Percentiles rank a stretch among this genome's conserved stretches.
Conservation (phyloP, 2,113 vertebrate species). For the Apteryx mantelli region DNA sequence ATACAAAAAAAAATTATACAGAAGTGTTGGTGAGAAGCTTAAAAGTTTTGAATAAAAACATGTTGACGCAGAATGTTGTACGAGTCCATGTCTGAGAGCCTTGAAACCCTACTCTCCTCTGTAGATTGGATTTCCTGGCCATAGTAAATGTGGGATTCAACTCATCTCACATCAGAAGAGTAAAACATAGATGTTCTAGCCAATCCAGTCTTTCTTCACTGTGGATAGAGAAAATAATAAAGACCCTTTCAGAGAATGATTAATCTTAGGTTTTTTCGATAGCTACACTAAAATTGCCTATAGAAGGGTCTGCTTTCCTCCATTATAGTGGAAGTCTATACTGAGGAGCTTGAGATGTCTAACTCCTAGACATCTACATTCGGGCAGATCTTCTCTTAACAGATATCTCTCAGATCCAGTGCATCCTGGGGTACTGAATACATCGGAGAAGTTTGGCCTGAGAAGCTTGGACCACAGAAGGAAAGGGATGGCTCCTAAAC, state of each 20-base stretch:
- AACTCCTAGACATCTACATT: neutral
- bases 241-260: neutral
- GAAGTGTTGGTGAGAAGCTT: neutral
- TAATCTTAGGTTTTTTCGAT: neutral
- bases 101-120: neutral
- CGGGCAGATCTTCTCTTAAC: neutral
- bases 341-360: neutral
- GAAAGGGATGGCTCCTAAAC: neutral
- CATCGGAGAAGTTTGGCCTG: neutral
- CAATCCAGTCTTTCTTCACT: neutral
- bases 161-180: neutral
- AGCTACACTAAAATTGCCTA: neutral
- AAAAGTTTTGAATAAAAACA: constrained; percentile 9
- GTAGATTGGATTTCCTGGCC: neutral
- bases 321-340: neutral
- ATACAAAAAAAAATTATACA: neutral
- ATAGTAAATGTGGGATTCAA: neutral
- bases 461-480: neutral
- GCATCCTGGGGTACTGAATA: neutral
- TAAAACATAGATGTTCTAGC: neutral
- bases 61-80: neutral
- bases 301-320: constrained; percentile 54
- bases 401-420: neutral
- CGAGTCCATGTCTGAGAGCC: neutral
- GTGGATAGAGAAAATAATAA: neutral